Conservation (phyloP, 2,113 vertebrate species). For the Odontesthes bonariensis region DNA sequence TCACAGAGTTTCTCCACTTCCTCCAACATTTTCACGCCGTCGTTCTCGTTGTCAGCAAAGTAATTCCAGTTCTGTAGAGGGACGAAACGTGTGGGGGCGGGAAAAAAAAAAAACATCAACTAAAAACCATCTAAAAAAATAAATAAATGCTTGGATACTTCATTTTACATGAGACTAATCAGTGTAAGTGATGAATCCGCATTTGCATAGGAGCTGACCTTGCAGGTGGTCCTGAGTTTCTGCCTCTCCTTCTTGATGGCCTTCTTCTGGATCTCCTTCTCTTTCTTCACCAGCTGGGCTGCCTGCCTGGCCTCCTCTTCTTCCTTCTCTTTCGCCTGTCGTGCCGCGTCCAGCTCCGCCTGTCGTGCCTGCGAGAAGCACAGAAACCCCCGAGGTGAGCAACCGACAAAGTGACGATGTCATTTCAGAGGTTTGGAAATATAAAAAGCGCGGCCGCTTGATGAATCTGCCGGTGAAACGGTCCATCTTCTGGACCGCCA, state of each 20-base stretch:
- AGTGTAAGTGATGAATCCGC: not conserved
- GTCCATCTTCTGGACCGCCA: too few species aligned
- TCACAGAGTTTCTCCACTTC: conserved; percentile 99
- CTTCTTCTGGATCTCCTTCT: conserved; percentile 98
- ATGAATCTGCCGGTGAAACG: too few species aligned
- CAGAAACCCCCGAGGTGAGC: not conserved
- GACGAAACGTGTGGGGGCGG: too few species aligned
- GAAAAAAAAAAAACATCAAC: not conserved
- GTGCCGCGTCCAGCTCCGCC: conserved; percentile 91
- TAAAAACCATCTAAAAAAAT: not conserved
- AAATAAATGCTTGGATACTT: not conserved
- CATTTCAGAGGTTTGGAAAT: not conserved
- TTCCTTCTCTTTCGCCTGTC: conserved; percentile 93
- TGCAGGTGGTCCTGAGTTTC: conserved; percentile 96
- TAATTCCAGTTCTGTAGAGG: conserved; percentile 93
- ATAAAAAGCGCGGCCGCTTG: too few species aligned
- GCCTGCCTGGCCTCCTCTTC: conserved; percentile 93
- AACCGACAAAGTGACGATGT: not conserved
- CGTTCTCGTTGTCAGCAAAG: conserved; percentile 92
- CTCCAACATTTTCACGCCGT: conserved; percentile 98
- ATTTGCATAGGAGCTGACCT: conserved; percentile 79
- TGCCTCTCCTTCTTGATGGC: conserved; percentile 98
- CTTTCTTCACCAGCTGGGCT: conserved; percentile 92
- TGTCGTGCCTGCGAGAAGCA: conserved; percentile 86
- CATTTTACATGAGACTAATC: not conserved